Conservation (phyloP, 2,888 invertebrate species). For the Disparrhopalites patrizii region DNA sequence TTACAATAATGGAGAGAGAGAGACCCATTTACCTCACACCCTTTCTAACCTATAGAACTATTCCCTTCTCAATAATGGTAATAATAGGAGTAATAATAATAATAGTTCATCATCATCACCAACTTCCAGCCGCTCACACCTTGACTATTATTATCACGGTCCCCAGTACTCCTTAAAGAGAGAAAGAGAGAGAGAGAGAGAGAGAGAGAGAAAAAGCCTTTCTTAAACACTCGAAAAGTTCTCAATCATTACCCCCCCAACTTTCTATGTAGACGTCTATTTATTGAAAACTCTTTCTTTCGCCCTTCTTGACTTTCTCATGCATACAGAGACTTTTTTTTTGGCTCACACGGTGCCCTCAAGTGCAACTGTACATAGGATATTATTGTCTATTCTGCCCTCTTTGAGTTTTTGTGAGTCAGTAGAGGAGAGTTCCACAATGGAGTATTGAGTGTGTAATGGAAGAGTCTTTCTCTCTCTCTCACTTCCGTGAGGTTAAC, state of each 20-base stretch:
- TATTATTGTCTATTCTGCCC: too few species aligned
- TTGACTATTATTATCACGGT: too few species aligned
- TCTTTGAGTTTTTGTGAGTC: too few species aligned
- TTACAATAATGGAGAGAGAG: too few species aligned
- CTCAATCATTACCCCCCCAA: neutral
- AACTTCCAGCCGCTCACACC: neutral
- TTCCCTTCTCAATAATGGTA: slow-evolving; percentile 14
- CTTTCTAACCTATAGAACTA: neutral
- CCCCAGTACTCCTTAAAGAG: too few species aligned
- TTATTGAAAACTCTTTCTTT: neutral
- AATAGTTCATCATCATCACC: too few species aligned
- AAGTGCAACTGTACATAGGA: neutral
- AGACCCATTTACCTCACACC: slow-evolving; percentile 12
- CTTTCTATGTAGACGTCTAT: neutral
- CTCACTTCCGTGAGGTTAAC: slow-evolving; percentile 9
- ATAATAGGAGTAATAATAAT: too few species aligned
- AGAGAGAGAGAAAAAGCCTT: too few species aligned
- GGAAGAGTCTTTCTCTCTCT: too few species aligned
- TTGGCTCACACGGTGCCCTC: neutral
- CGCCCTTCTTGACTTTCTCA: neutral
- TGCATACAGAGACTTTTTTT: neutral
- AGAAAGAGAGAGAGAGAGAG: too few species aligned
- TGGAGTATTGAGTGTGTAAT: too few species aligned
- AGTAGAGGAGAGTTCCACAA: too few species aligned
- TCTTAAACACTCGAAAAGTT: slow-evolving; percentile 3